Base-by-base conservation (phyloP, 2,113 vertebrate species). In the Menura novaehollandiae region DNA sequence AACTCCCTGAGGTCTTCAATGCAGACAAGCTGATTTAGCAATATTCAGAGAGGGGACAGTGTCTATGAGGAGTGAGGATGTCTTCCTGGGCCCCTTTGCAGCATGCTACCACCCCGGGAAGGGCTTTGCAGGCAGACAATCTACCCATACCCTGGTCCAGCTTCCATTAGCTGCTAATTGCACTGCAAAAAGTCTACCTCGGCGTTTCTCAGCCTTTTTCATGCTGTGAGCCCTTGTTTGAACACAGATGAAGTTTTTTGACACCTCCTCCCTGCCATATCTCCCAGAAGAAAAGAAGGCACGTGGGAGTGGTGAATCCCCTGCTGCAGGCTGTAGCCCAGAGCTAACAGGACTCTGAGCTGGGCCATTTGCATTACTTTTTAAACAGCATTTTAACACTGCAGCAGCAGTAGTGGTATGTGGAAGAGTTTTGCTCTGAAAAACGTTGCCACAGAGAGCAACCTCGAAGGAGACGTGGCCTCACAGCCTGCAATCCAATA, bases 131-230 rank as follows among this genome's bases (percentile, higher is more conserved):
- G 44, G n/a, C 60, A 74, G 37, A 5, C 22, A 28, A 28, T 69
- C 46, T 22, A 24, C 67, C 64, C 76, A 20, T n/a, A 77, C 4
- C 16, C 19, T 22, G 28, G 28, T 21, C 62, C 28, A n/a, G 23
- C 44, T 80, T 79, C 79, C 76, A 41, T 86, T 60, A 71, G 55
- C 41, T 86, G 35, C 56, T 77, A 84, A 92, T 74, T 85, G 32
- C 67, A 11, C 47, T 41, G 35, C 46, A 77, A 63, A 88, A 79
- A 51, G 23, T 47, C 62, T 56, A 9, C 16, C 53, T 66, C 0
- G 0, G 18, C n/a, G 32, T 39, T 90, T 69, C 71, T 69, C 47
- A 52, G 63, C 39, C 37, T 90, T 91, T 93, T 62, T 51, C 32
- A 28, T 66, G 63, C 43, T 2, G 0, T 51, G 53, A 85, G 16